Conservation (phyloP, 2,797 vertebrate genomes). For the Sitta carolinensis region DNA sequence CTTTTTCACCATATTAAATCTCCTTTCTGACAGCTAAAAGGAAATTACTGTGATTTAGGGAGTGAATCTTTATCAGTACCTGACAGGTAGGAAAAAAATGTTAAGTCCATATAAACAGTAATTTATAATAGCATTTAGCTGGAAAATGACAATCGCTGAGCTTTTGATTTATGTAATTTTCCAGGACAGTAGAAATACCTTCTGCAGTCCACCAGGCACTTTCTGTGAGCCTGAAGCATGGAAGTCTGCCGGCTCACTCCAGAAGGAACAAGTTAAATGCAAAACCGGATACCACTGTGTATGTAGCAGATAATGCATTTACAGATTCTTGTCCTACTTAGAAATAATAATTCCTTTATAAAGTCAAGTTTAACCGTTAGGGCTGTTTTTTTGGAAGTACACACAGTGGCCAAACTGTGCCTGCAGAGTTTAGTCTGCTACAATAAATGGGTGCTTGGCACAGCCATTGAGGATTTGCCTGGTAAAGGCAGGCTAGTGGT, state of each 20-base stretch:
- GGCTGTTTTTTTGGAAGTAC: not conserved
- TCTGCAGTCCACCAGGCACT: conserved; percentile 50
- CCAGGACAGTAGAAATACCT: conserved; percentile 49
- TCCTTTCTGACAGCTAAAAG: conserved; percentile 67
- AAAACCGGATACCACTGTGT: not conserved
- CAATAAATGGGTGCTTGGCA: not conserved
- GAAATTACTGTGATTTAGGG: conserved; percentile 76
- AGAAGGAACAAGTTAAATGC: conserved; percentile 39
- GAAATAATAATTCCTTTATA: not conserved
- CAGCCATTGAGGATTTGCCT: not conserved
- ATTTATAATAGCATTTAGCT: conserved; percentile 77
- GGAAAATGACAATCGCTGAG: conserved; percentile 55
- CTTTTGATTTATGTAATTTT: conserved; percentile 70
- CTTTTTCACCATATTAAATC: conserved; percentile 75
- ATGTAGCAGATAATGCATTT: conserved; percentile 2
- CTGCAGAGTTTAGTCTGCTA: not conserved
- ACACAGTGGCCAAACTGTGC: not conserved
- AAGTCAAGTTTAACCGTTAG: not conserved
- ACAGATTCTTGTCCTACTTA: not conserved
- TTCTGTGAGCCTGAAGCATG: conserved; percentile 59
- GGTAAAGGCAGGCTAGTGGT: not conserved
- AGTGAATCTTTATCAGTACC: conserved; percentile 75
- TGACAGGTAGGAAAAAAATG: conserved; percentile 67
- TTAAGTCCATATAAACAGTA: conserved; percentile 70
- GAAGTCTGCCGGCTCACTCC: conserved; percentile 16